These are phyloP conservation scores for Muscina levida DNA, from an alignment of 2,888 invertebrate genomes.

Conservation along the genomic window DNA sequence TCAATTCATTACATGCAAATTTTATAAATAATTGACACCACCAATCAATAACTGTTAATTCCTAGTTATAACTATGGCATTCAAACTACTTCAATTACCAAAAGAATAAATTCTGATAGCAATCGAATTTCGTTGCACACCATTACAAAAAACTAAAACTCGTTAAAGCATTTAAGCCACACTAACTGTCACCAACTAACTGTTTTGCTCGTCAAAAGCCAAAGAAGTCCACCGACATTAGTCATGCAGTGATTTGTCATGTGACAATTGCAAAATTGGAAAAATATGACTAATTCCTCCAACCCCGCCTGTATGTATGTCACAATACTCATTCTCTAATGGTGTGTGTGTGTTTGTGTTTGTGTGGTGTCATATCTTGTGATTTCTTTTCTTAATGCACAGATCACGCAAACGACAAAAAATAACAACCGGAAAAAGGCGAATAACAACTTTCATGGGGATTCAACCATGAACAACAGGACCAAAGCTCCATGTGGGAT, in stretches of 20 bases:
- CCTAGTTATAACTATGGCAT: too few relatives aligned
- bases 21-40: too few relatives aligned
- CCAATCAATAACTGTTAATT: too few relatives aligned
- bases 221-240: conserved; percentile 22
- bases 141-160: not conserved
- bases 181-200: not conserved
- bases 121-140: too few relatives aligned
- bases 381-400: conserved; percentile 13
- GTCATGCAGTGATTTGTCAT: conserved; percentile 59
- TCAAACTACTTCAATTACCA: too few relatives aligned
- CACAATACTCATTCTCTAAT: conserved; percentile 33
- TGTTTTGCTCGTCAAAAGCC: not conserved
- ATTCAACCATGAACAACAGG: conserved; percentile 6
- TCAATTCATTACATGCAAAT: too few relatives aligned
- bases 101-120: too few relatives aligned
- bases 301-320: too few relatives aligned
- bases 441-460: conserved; percentile 28
- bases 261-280: conserved; percentile 59
- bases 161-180: not conserved
- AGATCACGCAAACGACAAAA: conserved; percentile 39
- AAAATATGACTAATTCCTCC: conserved; percentile 30
- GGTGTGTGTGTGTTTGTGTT: conserved; percentile 6
- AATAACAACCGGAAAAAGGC: conserved; percentile 27
- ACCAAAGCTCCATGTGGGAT: conserved; percentile 32
- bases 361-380: conserved; percentile 9